Evolutionary conservation across 1,140 invertebrate species (phyloP).

Genomic region (Notospermus geniculatus): DNA sequence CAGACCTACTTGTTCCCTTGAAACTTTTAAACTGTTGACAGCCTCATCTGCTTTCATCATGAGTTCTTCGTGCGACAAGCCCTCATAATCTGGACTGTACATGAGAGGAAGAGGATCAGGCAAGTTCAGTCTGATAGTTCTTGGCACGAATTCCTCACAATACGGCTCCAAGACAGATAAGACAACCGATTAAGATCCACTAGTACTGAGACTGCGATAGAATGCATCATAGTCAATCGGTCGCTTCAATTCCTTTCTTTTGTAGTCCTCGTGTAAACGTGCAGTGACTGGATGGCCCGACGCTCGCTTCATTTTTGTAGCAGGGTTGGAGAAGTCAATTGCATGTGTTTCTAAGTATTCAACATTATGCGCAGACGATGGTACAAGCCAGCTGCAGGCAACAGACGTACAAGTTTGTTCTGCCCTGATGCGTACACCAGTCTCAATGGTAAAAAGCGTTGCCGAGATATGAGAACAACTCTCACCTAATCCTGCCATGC

Average conservation of each 20-base stretch:
- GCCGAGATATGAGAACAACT: slow-evolving; percentile 31
- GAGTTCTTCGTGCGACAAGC: not conserved
- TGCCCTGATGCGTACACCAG: slow-evolving; percentile 19
- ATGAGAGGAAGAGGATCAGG: slow-evolving; percentile 9
- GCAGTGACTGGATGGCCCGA: not conserved
- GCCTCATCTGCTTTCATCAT: slow-evolving; percentile 13
- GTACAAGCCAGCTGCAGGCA: slow-evolving; percentile 27
- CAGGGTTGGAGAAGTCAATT: not conserved
- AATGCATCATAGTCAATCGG: not conserved
- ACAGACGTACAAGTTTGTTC: slow-evolving; percentile 26
- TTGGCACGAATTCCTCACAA: slow-evolving; percentile 8
- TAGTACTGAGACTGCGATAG: not conserved
- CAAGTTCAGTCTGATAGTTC: too few relatives aligned
- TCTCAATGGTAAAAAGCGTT: slow-evolving; percentile 22
- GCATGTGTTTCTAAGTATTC: not conserved
- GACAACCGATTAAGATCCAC: slow-evolving; percentile 13
- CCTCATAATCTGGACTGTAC: slow-evolving; percentile 4
- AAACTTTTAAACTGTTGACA: slow-evolving; percentile 6
- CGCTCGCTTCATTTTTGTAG: not conserved
- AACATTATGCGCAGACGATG: slow-evolving; percentile 8
- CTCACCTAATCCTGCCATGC: slow-evolving; percentile 34
- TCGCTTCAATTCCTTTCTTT: not conserved
- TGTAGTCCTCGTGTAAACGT: not conserved
- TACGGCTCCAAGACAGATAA: slow-evolving; percentile 15
- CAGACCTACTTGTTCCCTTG: slow-evolving; percentile 5